phyloP scores from a whole-genome alignment of 1,140 invertebrate species.

The Agraylea sexmaculata region DNA sequence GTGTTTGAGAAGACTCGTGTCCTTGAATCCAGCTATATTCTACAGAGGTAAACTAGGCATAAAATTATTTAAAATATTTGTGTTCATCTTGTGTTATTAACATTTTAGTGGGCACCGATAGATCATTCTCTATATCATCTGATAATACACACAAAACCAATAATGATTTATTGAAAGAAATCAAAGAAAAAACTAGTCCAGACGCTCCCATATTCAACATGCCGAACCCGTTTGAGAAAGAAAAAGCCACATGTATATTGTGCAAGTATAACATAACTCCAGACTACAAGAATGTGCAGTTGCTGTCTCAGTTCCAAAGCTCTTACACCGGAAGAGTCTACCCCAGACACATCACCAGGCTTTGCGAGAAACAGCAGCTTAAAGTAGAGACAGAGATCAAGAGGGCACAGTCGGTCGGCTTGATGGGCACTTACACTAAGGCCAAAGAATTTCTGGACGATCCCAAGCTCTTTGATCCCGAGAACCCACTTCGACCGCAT shows the following conservation, averaged over 20 bases:
- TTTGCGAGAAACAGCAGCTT: slow-evolving; percentile 66
- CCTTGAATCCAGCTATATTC: too few relatives aligned
- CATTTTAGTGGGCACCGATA: too few relatives aligned
- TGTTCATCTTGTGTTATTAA: too few relatives aligned
- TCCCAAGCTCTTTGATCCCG: slow-evolving; percentile 77
- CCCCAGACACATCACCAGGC: slow-evolving; percentile 80
- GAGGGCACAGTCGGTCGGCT: slow-evolving; percentile 59
- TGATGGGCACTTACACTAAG: slow-evolving; percentile 69
- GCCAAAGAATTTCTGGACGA: slow-evolving; percentile 65
- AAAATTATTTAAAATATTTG: too few relatives aligned
- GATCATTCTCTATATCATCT: too few relatives aligned
- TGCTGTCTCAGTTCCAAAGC: slow-evolving; percentile 93
- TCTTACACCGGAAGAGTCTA: slow-evolving; percentile 85
- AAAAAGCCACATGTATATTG: slow-evolving; percentile 66
- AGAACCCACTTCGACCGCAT: slow-evolving; percentile 68
- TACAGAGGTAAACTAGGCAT: too few relatives aligned
- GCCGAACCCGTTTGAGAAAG: slow-evolving; percentile 73
- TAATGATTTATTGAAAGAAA: slow-evolving; percentile 3
- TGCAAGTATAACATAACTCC: slow-evolving; percentile 73
- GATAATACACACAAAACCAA: too few relatives aligned
- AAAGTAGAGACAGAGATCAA: slow-evolving; percentile 55
- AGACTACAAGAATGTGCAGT: slow-evolving; percentile 84
- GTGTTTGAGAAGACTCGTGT: too few relatives aligned
- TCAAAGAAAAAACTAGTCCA: slow-evolving; percentile 8
- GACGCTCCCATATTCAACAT: slow-evolving; percentile 50